Base-by-base conservation (phyloP, 2,797 vertebrate genomes). In the Gymnothorax javanicus region DNA sequence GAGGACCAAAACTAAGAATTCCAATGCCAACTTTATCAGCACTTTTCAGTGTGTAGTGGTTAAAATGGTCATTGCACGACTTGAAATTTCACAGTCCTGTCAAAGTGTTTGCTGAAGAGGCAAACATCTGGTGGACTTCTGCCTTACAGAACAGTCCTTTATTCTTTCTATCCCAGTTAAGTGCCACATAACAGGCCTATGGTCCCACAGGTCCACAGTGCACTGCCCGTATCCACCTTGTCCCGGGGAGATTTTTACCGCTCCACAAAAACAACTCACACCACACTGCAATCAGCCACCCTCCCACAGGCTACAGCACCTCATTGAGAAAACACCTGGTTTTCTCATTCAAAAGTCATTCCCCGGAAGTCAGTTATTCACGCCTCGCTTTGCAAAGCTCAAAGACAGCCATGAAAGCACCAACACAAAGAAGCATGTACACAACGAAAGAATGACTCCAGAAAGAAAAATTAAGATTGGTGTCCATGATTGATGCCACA, bases 1-100 rank as follows among this genome's bases (percentile, higher is more conserved):
- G 89, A 94, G 95, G 94, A 91, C 94, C 94, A 94, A 89, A 91
- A 92, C 93, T 89, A 93, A 94, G 67, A 94, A 94, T 94, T 94
- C 92, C 94, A 94, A 94, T 91, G 91, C 90, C 92, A 92, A 93
- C 94, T 94, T 93, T 90, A 93, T 90, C 87, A 86, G 87, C 92
- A 93, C 89, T 91, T 93, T 94, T 93, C 92, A 73, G 94, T 93
- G 93, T 93, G 92, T 90, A 87, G 69, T 69, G 23, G 25, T 25
- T 94, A 93, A 94, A 94, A 93, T 8, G 17, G 59, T 25, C 58
- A 23, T 59, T 20, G 6, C 20, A 43, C 3, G 15, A 33, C n/a
- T 15, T 50, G 33, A 50, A 43, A 84, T 20, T 23, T 12, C 58
- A 62, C 13, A 60, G 33, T 43, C 33, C 33, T 43, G 33, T 43